Base-by-base conservation (phyloP, 2,888 invertebrate genomes). In the Elmis aenea region DNA sequence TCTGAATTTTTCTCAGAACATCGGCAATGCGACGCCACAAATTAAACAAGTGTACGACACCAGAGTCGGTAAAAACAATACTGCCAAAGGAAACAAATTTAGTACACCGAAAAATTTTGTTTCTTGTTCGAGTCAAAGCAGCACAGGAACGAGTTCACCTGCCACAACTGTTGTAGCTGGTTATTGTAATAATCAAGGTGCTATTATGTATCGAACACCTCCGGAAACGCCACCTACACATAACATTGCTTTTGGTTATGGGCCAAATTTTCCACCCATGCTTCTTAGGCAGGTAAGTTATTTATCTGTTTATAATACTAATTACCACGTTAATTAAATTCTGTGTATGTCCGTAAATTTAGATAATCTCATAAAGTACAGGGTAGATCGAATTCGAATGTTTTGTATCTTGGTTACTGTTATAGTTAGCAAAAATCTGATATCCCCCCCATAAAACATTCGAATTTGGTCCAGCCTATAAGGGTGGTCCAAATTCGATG, bases 141-240 rank as follows among this genome's bases (percentile, higher is more conserved):
- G 66, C 41, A 63, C 62, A 1, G 67, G 65, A n/a, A 61, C 64
- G 2, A 67, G 58, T 47, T 67, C 67, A 8, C 67, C 67, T 3
- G 67, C 67, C 2, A 59, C 62, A 20, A 64, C 67, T 1, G 63
- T 67, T 23, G 56, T 67, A 16, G 55, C 64, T 3, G 58, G 56
- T 3, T 66, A 62, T 46, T 62, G 62, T 45, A 52, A 48, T 27
- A 52, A 52, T 30, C 48, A 48, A 27, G 36, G 42, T 13, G 31
- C 52, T 13, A 54, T 51, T 3, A 46, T 55, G 28, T 64, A 60
- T 46, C 45, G 61, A 33, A 62, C 64, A 12, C 63, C 66, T n/a
- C 56, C 67, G 0, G 64, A 63, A 33, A 67, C 67, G 24, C 65
- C 67, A 2, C 63, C 65, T 0, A 54, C 48, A 9, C 64, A 63